phyloP scores from a whole-genome alignment of 1,140 invertebrate genomes.

The Drosophila novamexicana region DNA sequence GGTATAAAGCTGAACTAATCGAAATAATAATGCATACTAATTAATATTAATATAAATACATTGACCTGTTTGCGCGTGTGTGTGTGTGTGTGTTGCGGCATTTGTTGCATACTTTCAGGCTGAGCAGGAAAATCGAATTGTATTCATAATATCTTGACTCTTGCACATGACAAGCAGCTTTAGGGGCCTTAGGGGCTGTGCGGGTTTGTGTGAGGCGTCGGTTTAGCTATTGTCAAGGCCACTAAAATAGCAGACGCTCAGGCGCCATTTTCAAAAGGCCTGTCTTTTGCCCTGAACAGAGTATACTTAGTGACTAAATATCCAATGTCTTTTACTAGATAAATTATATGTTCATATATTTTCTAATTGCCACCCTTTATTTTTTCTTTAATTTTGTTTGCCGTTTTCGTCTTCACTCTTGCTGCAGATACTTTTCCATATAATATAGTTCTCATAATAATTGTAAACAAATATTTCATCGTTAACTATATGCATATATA shows the following conservation, averaged over 20 bases:
- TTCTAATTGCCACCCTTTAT: no score
- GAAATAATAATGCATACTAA: constrained; percentile 1
- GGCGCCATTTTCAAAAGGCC: constrained; percentile 29
- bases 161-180: no score
- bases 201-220: not conserved
- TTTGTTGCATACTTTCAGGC: constrained; percentile 35
- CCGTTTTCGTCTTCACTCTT: no score
- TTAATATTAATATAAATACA: not conserved
- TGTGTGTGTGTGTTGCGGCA: not conserved
- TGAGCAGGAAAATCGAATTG: not conserved
- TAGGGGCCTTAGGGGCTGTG: no score
- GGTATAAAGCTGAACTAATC: constrained; percentile 1
- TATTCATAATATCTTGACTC: not conserved
- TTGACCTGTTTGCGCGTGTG: no score
- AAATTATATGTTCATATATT: not conserved
- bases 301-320: no score
- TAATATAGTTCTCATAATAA: no score
- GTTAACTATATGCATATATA: no score
- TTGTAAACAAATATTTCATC: no score
- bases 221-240: constrained; percentile 19
- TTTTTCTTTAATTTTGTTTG: no score
- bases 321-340: not conserved
- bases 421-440: no score
- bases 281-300: not conserved
- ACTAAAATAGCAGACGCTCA: constrained; percentile 34